Evolutionary conservation across 2,797 vertebrate species (phyloP).

Genomic region (Danionella dracula): DNA sequence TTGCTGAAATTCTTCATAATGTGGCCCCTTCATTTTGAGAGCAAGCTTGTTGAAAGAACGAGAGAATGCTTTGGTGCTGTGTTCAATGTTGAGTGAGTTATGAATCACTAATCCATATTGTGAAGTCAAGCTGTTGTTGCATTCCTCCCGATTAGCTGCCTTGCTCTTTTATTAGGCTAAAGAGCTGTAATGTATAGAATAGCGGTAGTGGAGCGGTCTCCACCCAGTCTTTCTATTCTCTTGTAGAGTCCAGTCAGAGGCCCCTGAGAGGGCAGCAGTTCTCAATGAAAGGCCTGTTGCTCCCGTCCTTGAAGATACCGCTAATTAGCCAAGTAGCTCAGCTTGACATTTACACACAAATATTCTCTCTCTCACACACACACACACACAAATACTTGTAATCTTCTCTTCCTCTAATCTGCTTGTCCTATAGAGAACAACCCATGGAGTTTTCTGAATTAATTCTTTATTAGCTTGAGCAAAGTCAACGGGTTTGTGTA

Average conservation of each 20-base stretch:
- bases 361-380: not conserved
- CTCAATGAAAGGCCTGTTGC: conserved; percentile 11
- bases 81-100: not conserved
- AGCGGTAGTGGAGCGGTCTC: not conserved
- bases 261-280: not conserved
- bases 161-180: not conserved
- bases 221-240: not conserved
- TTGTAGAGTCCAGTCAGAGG: not conserved
- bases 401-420: not conserved
- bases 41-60: not conserved
- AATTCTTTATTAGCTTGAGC: not conserved
- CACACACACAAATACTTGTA: not conserved
- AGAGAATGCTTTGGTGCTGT: not conserved
- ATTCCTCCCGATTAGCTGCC: conserved; percentile 8
- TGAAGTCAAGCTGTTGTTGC: not conserved
- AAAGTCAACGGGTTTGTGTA: not conserved
- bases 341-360: not conserved
- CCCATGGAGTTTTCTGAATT: not conserved
- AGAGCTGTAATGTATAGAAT: not conserved
- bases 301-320: not conserved
- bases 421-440: not conserved
- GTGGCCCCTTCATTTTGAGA: not conserved
- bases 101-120: conserved; percentile 10
- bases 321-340: conserved; percentile 17
- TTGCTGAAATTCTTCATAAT: not conserved